Conservation (phyloP, 2,797 vertebrate species). For the Centropyge bicolor region DNA sequence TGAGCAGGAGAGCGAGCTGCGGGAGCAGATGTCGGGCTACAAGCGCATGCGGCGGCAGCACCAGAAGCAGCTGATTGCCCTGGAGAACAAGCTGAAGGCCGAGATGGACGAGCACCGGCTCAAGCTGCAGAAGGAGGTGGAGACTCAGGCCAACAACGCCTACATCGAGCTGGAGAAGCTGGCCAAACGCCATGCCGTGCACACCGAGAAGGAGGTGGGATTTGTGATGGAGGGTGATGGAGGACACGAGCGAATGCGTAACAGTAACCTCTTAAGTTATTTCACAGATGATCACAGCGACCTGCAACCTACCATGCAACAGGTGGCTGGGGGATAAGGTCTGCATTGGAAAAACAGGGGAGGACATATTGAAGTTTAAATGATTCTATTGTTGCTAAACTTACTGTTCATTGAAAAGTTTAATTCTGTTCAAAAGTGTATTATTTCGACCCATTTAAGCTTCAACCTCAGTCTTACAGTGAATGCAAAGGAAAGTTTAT, state of each 20-base stretch:
- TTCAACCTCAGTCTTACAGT: not conserved
- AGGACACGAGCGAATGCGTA: constrained; percentile 2
- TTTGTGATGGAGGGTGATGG: not conserved
- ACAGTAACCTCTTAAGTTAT: constrained; percentile 33
- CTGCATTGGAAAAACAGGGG: constrained; percentile 18
- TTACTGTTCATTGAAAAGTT: constrained; percentile 1
- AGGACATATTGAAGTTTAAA: constrained; percentile 6
- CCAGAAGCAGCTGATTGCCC: constrained; percentile 99
- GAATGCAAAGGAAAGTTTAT: not conserved
- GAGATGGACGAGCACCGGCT: constrained; percentile 99
- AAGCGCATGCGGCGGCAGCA: constrained; percentile 99
- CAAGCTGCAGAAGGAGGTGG: constrained; percentile 99
- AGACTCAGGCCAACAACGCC: constrained; percentile 99
- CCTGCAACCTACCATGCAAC: constrained; percentile 14
- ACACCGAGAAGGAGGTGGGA: constrained; percentile 96
- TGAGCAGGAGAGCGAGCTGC: constrained; percentile 99
- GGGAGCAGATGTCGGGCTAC: constrained; percentile 99
- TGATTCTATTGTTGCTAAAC: constrained; percentile 1
- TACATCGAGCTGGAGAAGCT: constrained; percentile 99
- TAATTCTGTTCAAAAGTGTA: not conserved
- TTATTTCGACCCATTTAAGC: not conserved
- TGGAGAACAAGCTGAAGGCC: constrained; percentile 99
- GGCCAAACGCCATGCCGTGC: constrained; percentile 95
- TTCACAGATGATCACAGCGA: constrained; percentile 34
- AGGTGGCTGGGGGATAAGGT: constrained; percentile 34